Percentiles rank a stretch among this genome's conserved stretches.
Conservation (phyloP, 2,113 vertebrate genomes). For the Dromas ardeola region DNA sequence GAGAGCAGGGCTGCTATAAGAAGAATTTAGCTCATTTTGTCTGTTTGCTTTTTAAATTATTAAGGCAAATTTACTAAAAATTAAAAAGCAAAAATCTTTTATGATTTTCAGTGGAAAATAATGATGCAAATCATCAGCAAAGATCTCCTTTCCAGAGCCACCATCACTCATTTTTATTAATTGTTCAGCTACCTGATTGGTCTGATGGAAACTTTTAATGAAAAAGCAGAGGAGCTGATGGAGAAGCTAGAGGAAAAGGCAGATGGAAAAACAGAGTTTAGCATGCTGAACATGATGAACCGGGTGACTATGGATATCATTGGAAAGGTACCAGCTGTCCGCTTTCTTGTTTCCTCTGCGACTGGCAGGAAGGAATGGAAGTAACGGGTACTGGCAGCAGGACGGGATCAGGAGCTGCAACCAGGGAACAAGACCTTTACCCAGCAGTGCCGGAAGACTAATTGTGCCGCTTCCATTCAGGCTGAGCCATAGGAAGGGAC, state of each 20-base stretch:
- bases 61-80: neutral
- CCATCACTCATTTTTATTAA: conserved; percentile 12
- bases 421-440: neutral
- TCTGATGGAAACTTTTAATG: conserved; percentile 80
- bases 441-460: neutral
- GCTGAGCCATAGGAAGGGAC: neutral
- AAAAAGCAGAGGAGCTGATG: conserved; percentile 81
- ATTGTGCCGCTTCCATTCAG: neutral
- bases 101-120: neutral
- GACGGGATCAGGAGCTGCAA: neutral
- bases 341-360: neutral
- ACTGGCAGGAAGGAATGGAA: neutral
- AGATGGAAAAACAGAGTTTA: conserved; percentile 74
- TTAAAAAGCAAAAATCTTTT: neutral
- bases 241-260: conserved; percentile 76
- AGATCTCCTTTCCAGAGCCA: neutral
- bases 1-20: neutral
- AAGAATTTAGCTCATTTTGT: neutral
- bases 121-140: neutral
- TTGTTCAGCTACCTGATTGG: conserved; percentile 76
- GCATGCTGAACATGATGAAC: conserved; percentile 76
- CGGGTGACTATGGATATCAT: conserved; percentile 76
- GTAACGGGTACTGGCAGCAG: neutral
- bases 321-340: conserved; percentile 71
- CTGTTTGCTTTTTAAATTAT: neutral